Evolutionary conservation across 2,888 invertebrate species (phyloP).

Genomic region (Meiosimyza platycephala): DNA sequence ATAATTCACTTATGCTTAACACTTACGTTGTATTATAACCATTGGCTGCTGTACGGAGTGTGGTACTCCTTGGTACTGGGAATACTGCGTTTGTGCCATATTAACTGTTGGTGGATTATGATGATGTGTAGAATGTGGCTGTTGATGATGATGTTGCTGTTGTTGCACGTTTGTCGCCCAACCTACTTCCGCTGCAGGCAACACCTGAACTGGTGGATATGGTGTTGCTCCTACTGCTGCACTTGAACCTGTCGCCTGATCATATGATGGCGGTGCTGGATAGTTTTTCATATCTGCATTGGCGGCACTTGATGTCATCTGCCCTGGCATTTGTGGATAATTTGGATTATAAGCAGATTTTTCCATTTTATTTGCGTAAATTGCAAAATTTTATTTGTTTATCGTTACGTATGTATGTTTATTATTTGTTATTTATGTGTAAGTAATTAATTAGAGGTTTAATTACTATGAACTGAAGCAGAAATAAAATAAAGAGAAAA

Average conservation of each 20-base stretch:
- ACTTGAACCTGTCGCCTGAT: conserved; percentile 54
- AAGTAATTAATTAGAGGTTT: too few relatives aligned
- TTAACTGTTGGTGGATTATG: conserved; percentile 32
- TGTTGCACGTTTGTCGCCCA: conserved; percentile 32
- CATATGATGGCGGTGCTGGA: conserved; percentile 57
- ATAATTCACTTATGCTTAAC: neutral
- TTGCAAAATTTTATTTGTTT: too few relatives aligned
- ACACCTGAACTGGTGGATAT: conserved; percentile 42
- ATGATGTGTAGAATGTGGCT: conserved; percentile 27
- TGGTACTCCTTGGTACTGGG: conserved; percentile 30
- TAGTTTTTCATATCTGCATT: conserved; percentile 8
- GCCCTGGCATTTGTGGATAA: conserved; percentile 36
- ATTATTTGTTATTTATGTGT: too few relatives aligned
- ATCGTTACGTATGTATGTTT: too few relatives aligned
- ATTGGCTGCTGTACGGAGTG: conserved; percentile 49
- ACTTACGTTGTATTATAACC: conserved; percentile 63
- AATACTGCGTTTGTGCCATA: conserved; percentile 30
- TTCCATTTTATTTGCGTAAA: conserved; percentile 27
- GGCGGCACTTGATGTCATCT: neutral
- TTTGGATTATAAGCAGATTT: conserved; percentile 33
- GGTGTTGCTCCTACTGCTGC: conserved; percentile 1
- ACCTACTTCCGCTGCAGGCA: conserved; percentile 33
- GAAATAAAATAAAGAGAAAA: too few relatives aligned
- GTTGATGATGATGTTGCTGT: conserved; percentile 30
- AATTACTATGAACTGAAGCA: too few relatives aligned